Conservation (phyloP, 2,888 invertebrate genomes). For the Brenthis hecate region DNA sequence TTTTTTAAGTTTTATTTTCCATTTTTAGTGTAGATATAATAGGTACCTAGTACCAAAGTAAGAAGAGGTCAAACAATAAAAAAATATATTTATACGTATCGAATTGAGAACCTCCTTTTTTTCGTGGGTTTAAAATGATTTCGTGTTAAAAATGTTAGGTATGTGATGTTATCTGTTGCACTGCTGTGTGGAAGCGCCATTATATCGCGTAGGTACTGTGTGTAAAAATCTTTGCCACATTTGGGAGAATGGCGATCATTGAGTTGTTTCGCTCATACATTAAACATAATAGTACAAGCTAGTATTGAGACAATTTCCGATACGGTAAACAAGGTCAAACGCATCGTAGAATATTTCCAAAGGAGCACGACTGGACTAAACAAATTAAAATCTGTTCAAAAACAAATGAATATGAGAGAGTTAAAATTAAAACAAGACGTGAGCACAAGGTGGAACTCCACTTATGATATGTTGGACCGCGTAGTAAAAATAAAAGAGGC, state of each 20-base stretch:
- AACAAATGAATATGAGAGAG: conserved; percentile 8
- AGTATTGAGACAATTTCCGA: conserved; percentile 32
- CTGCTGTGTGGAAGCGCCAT: too few species aligned
- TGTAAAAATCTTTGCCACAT: too few species aligned
- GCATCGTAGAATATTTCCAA: conserved; percentile 18
- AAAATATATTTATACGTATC: too few species aligned
- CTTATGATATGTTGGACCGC: conserved; percentile 11
- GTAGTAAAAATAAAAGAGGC: conserved; percentile 12
- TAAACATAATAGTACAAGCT: conserved; percentile 8
- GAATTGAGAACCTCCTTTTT: too few species aligned
- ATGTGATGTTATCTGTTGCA: too few species aligned
- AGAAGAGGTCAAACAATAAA: too few species aligned
- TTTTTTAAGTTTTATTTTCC: too few species aligned
- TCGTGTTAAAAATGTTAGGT: too few species aligned
- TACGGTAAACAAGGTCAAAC: conserved; percentile 24
- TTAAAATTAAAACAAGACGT: conserved; percentile 22
- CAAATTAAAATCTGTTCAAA: conserved; percentile 17
- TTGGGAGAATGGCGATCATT: conserved; percentile 12
- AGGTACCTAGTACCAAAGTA: too few species aligned
- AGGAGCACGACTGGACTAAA: conserved; percentile 12
- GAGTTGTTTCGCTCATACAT: conserved; percentile 8
- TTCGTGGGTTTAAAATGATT: too few species aligned
- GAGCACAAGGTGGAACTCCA: conserved; percentile 14
- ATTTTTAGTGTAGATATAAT: too few species aligned
- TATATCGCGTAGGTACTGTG: too few species aligned